These are phyloP conservation scores for Falco concolor DNA, from an alignment of 2,797 vertebrate genomes.

Conservation along the genomic window DNA sequence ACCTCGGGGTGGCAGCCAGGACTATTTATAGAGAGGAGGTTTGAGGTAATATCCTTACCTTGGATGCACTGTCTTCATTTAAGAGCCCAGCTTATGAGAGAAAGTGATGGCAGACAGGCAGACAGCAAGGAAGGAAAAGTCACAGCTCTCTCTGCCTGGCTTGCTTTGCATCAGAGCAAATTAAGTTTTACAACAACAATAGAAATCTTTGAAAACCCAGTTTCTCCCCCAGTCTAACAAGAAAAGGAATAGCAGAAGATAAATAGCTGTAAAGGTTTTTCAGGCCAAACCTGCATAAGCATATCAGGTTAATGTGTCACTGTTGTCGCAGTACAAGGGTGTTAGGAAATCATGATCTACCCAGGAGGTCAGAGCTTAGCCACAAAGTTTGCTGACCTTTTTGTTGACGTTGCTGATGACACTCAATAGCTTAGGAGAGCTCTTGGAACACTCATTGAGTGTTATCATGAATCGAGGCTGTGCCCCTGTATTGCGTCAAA, in stretches of 20 bases:
- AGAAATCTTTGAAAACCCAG: neutral
- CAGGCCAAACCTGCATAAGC: neutral
- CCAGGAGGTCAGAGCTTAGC: constrained; percentile 6
- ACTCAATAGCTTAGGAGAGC: neutral
- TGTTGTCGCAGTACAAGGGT: neutral
- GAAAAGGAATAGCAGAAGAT: neutral
- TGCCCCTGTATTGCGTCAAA: neutral
- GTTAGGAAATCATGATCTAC: neutral
- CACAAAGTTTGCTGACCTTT: constrained; percentile 22
- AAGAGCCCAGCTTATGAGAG: neutral
- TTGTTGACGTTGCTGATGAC: neutral
- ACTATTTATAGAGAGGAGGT: constrained; percentile 64
- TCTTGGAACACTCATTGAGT: neutral
- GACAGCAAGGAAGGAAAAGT: constrained; percentile 17
- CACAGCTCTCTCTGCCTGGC: constrained; percentile 5
- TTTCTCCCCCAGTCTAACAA: neutral
- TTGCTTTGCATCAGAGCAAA: neutral
- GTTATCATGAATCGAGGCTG: neutral
- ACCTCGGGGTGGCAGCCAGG: constrained; percentile 19
- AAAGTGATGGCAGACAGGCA: constrained; percentile 44
- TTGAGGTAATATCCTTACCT: constrained; percentile 60
- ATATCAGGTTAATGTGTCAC: constrained; percentile 3
- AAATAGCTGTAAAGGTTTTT: neutral
- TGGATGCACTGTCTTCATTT: constrained; percentile 49
- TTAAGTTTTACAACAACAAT: neutral